phyloP scores from a whole-genome alignment of 2,888 invertebrate species.

The Cremastinae sp. region DNA sequence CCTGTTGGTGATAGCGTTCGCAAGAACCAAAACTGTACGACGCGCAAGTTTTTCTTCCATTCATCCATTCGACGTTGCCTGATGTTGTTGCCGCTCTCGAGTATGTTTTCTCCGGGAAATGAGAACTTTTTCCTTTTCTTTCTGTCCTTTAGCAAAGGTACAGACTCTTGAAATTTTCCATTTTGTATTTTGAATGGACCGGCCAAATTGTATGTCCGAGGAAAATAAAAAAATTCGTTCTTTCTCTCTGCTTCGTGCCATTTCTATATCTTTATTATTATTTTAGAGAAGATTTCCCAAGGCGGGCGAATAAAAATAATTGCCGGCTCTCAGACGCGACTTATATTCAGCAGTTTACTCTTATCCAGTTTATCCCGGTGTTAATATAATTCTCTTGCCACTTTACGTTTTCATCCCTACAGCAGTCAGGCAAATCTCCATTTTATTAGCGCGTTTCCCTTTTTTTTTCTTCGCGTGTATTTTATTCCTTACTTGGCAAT shows the following conservation, averaged over 20 bases:
- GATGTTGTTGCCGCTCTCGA: conserved; percentile 20
- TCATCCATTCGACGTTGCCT: conserved; percentile 51
- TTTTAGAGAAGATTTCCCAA: conserved; percentile 12
- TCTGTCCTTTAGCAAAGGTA: conserved; percentile 5
- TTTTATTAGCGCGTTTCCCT: conserved; percentile 59
- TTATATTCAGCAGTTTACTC: conserved; percentile 19
- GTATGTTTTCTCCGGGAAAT: conserved; percentile 64
- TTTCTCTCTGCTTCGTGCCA: neutral
- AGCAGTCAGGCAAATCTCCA: conserved; percentile 73
- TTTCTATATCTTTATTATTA: conserved; percentile 4
- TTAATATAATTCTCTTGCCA: conserved; percentile 58
- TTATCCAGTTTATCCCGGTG: conserved; percentile 39
- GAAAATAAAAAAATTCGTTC: neutral
- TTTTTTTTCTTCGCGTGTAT: conserved; percentile 38
- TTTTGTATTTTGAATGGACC: conserved; percentile 15
- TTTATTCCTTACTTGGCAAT: neutral
- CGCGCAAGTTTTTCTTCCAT: conserved; percentile 37
- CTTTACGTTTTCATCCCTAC: conserved; percentile 62
- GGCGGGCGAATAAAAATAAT: conserved; percentile 28
- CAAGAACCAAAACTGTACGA: conserved; percentile 41
- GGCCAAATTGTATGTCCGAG: neutral
- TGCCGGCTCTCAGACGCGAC: conserved; percentile 18
- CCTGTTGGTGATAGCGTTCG: conserved; percentile 29
- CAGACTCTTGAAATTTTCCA: conserved; percentile 20
- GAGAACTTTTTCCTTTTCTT: conserved; percentile 52